Evolutionary conservation across 2,888 invertebrate genomes (phyloP).

Genomic region (Pseudococcus longispinus): DNA sequence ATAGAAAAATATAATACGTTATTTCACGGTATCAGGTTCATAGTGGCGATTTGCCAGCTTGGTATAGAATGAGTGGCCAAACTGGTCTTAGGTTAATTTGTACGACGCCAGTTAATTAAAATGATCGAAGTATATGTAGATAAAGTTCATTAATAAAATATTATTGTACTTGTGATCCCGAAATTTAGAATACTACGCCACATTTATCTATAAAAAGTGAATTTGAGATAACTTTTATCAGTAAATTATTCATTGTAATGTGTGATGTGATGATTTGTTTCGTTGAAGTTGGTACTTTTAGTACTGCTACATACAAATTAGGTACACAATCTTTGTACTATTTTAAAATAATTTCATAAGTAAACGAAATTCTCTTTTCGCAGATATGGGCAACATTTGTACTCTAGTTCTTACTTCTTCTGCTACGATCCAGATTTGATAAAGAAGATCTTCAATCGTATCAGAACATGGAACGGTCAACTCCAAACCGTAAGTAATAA

Average conservation of each 20-base stretch:
- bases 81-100: neutral
- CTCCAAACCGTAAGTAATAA: conserved; percentile 67
- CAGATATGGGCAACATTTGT: conserved; percentile 88
- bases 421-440: conserved; percentile 78
- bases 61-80: neutral
- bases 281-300: neutral
- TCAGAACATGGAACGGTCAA: conserved; percentile 75
- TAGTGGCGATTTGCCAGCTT: neutral
- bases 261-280: no score
- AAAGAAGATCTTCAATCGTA: conserved; percentile 77
- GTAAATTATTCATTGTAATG: neutral
- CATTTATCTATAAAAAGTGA: neutral
- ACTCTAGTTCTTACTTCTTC: conserved; percentile 87
- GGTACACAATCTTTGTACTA: neutral
- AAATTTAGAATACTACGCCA: neutral
- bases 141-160: neutral
- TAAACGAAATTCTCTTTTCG: conserved; percentile 57
- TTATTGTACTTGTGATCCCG: neutral
- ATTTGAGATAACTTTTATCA: neutral
- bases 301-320: no score
- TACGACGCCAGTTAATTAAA: neutral
- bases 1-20: neutral
- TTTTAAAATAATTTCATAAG: neutral
- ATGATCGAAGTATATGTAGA: neutral
- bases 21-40: neutral